Conservation (phyloP, 2,797 vertebrate genomes). For the Tragelaphus eurycerus region DNA sequence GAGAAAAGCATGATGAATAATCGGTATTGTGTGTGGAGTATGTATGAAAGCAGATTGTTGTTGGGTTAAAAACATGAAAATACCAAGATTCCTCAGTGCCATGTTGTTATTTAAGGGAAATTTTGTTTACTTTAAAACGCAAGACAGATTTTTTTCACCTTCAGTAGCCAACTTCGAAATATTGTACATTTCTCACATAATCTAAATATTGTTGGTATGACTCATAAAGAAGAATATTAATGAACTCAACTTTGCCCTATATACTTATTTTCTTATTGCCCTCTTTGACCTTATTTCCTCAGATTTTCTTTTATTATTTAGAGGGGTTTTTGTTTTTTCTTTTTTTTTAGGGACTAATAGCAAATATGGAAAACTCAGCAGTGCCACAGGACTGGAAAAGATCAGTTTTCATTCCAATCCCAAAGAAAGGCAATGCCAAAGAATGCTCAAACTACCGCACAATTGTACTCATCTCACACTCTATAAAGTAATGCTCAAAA, state of each 20-base stretch:
- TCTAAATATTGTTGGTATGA: not conserved
- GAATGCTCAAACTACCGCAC: too few species aligned
- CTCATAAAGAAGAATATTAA: slow-evolving; percentile 26
- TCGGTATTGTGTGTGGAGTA: not conserved
- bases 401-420: too few species aligned
- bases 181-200: slow-evolving; percentile 32
- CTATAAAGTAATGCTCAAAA: too few species aligned
- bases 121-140: slow-evolving; percentile 54
- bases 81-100: not conserved
- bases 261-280: slow-evolving; percentile 18
- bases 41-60: slow-evolving; percentile 2
- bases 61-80: slow-evolving; percentile 40
- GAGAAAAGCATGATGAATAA: not conserved
- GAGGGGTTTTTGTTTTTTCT: not conserved
- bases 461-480: too few species aligned
- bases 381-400: too few species aligned
- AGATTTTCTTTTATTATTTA: not conserved
- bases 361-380: too few species aligned
- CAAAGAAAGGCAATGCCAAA: too few species aligned
- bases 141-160: slow-evolving; percentile 42
- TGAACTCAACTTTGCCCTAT: not conserved
- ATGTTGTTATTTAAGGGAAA: slow-evolving; percentile 44
- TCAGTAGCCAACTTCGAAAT: slow-evolving; percentile 47
- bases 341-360: not conserved
- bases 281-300: not conserved